Percentiles rank a stretch among this genome's conserved stretches.
Evolutionary conservation across 2,113 vertebrate species (phyloP).

Genomic region (Thomomys bottae): DNA sequence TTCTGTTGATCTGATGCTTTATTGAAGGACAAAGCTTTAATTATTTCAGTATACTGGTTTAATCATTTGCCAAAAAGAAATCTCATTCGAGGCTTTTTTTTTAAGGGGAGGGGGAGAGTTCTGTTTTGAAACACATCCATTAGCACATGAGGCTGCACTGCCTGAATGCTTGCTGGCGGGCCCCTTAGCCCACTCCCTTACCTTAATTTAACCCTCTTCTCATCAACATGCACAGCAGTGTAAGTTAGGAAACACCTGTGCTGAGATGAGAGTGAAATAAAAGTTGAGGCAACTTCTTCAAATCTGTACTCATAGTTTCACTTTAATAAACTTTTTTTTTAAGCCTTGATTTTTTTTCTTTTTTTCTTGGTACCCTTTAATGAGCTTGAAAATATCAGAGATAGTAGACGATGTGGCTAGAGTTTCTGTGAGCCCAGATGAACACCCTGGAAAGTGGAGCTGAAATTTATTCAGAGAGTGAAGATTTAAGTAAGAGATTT

Average conservation of each 20-base stretch:
- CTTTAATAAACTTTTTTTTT: conserved; percentile 84
- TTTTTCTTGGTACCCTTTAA: conserved; percentile 65
- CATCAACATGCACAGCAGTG: conserved; percentile 53
- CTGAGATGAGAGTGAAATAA: conserved; percentile 67
- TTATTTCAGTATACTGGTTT: conserved; percentile 84
- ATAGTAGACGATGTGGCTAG: conserved; percentile 28
- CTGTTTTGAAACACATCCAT: conserved; percentile 66
- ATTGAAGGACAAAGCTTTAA: conserved; percentile 81
- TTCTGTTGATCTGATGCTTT: conserved; percentile 84
- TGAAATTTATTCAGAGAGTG: conserved; percentile 71
- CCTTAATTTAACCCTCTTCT: conserved; percentile 61
- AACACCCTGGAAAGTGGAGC: conserved; percentile 72
- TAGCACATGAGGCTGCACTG: conserved; percentile 51
- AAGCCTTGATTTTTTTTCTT: conserved; percentile 53
- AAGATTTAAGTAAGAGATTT: conserved; percentile 63
- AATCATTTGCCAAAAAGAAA: conserved; percentile 84
- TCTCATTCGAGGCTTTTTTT: conserved; percentile 77
- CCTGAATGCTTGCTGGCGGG: conserved; percentile 29
- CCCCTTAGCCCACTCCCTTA: conserved; percentile 61
- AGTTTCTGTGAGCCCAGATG: conserved; percentile 73
- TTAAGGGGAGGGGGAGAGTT: conserved; percentile 65
- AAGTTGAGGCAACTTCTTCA: conserved; percentile 76
- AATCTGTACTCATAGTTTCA: conserved; percentile 71
- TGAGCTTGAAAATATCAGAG: conserved; percentile 74
- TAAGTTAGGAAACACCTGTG: conserved; percentile 83